Evolutionary conservation across 2,113 vertebrate species (phyloP).

Genomic region (Anoplopoma fimbria): DNA sequence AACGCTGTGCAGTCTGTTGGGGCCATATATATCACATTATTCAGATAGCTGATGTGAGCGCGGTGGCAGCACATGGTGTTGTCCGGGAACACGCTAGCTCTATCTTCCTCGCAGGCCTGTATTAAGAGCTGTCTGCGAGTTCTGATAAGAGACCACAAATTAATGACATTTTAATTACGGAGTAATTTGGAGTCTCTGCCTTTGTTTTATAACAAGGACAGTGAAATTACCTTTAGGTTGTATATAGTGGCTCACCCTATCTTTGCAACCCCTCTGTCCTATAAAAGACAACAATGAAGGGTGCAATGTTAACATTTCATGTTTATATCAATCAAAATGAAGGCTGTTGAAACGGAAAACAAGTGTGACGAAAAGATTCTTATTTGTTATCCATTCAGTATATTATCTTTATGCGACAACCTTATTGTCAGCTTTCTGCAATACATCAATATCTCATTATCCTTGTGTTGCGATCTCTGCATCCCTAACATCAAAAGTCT

Average conservation of each 20-base stretch:
- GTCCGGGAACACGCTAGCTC: conserved; percentile 44
- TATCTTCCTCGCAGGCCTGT: conserved; percentile 66
- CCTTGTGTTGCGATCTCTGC: not conserved
- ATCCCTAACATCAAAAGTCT: not conserved
- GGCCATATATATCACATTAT: conserved; percentile 64
- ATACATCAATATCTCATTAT: not conserved
- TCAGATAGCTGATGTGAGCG: conserved; percentile 64
- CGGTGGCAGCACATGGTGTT: conserved; percentile 47
- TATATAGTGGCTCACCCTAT: conserved; percentile 37
- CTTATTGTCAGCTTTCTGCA: not conserved
- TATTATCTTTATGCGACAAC: not conserved
- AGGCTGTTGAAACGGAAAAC: conserved; percentile 26
- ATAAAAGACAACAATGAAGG: conserved; percentile 51
- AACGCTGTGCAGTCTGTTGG: conserved; percentile 42
- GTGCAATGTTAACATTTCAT: conserved; percentile 32
- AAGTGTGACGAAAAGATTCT: not conserved
- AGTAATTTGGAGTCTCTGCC: conserved; percentile 66
- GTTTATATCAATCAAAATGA: conserved; percentile 41
- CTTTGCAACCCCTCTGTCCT: conserved; percentile 40
- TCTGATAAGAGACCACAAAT: conserved; percentile 77
- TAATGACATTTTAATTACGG: conserved; percentile 82
- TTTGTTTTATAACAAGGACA: conserved; percentile 71
- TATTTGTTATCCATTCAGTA: conserved; percentile 18
- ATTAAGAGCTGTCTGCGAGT: conserved; percentile 75
- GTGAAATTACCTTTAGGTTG: conserved; percentile 64